Evolutionary conservation across 2,888 invertebrate genomes (phyloP).

Genomic region (Caenorhabditis sp.): DNA sequence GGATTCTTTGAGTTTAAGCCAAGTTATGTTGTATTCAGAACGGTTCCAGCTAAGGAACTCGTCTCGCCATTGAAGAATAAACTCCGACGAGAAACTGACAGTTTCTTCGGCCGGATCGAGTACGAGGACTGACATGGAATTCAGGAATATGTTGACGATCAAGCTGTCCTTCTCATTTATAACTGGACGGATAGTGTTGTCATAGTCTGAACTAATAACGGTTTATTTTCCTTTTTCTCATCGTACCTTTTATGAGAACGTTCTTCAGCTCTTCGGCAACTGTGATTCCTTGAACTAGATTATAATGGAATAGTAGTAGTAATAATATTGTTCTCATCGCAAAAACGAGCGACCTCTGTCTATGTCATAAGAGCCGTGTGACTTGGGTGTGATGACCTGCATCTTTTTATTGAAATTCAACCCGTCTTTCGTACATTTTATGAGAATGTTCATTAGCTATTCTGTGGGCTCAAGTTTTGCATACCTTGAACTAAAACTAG

Average conservation of each 20-base stretch:
- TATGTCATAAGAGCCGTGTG: no score
- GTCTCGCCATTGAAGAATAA: slow-evolving; percentile 64
- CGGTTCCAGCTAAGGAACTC: slow-evolving; percentile 61
- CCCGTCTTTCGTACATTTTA: slow-evolving; percentile 7
- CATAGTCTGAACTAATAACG: slow-evolving; percentile 53
- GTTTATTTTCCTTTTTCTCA: background rate
- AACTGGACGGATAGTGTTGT: slow-evolving; percentile 58
- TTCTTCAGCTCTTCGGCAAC: slow-evolving; percentile 41
- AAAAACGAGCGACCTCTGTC: background rate
- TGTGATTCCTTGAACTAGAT: slow-evolving; percentile 12
- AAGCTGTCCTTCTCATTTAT: slow-evolving; percentile 44
- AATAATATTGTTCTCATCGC: background rate
- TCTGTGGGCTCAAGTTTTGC: no score
- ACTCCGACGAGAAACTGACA: slow-evolving; percentile 64
- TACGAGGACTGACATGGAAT: slow-evolving; percentile 43
- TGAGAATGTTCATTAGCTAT: background rate
- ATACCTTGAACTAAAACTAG: no score
- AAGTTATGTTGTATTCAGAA: slow-evolving; percentile 50
- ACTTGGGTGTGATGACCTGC: background rate
- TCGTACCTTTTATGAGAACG: slow-evolving; percentile 28
- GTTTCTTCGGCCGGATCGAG: slow-evolving; percentile 64
- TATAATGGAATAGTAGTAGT: background rate
- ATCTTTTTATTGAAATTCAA: background rate
- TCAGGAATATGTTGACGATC: slow-evolving; percentile 53
- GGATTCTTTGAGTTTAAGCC: slow-evolving; percentile 66